These are phyloP conservation scores for Rhamnusium bicolor DNA, from an alignment of 2,888 invertebrate genomes.

Conservation along the genomic window DNA sequence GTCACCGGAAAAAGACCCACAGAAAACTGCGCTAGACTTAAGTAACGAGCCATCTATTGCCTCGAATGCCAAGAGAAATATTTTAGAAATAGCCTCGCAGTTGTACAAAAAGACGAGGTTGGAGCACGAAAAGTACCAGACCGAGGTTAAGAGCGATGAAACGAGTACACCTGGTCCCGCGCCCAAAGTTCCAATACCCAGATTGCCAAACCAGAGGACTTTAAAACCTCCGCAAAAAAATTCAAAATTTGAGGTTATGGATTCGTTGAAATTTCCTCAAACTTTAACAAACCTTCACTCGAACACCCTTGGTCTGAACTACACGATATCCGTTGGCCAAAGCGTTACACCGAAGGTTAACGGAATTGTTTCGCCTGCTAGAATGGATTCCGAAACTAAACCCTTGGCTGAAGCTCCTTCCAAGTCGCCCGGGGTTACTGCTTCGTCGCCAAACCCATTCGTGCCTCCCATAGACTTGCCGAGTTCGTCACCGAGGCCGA, in stretches of 20 bases:
- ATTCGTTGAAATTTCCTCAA: constrained; percentile 49
- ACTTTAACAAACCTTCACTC: constrained; percentile 63
- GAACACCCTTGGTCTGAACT: constrained; percentile 66
- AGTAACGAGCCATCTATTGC: constrained; percentile 40
- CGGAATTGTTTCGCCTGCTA: constrained; percentile 45
- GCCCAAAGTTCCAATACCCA: constrained; percentile 63
- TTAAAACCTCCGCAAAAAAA: constrained; percentile 45
- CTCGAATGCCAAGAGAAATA: constrained; percentile 58
- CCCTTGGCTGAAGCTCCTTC: constrained; percentile 35
- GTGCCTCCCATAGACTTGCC: constrained; percentile 33
- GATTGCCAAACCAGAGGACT: constrained; percentile 57
- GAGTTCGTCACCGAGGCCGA: constrained; percentile 41
- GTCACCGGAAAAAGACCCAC: constrained; percentile 38
- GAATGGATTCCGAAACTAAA: constrained; percentile 44
- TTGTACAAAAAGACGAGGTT: constrained; percentile 66
- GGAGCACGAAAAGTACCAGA: constrained; percentile 54
- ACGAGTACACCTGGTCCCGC: constrained; percentile 24
- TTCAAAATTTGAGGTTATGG: constrained; percentile 31
- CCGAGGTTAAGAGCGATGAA: constrained; percentile 44
- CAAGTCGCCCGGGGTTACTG: constrained; percentile 28
- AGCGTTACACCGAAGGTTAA: constrained; percentile 48
- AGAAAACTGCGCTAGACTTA: constrained; percentile 45
- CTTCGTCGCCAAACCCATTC: constrained; percentile 10
- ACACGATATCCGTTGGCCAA: constrained; percentile 65
- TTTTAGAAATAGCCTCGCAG: constrained; percentile 67